Evolutionary conservation across 2,888 invertebrate species (phyloP), one percentile per base, ranked within the genome.

Genomic region (Bugula neritina): DNA sequence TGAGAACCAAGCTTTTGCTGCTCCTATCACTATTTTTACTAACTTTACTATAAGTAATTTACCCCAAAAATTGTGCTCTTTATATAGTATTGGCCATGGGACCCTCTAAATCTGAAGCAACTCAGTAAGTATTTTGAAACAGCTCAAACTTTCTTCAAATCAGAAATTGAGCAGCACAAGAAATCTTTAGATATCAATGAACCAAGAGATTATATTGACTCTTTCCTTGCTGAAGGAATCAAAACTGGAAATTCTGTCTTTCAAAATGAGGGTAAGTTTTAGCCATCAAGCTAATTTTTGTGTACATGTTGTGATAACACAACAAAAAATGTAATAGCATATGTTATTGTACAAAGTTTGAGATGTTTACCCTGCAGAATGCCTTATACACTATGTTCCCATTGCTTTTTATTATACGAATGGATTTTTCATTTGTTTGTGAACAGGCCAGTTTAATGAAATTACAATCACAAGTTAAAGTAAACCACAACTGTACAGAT

Each of bases 181-280:
- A 25, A n/a, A 13, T 25, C 27, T 31, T 3, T 69, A 25, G 69
- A 69, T 35, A n/a, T 69, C 25, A 25, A 69, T 35, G n/a, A 35
- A 13, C 69, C 69, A 13, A 31, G 31, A 21, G 69, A 69, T n/a
- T 69, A n/a, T 29, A 69, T 69, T n/a, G 69, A 69, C n/a, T 5
- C 69, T 21, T 69, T n/a, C 27, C 69, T 69, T 5, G 35, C 25
- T n/a, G 69, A 69, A 25, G 55, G 55, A 23, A 55, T 55, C 23
- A 55, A 55, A 55, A 55, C 55, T 17, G 55, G 55, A n/a, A 55
- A n/a, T n/a, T 5, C 55, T n/a, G 5, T 55, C 55, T 55, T 55
- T 55, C 3, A 17, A 5, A 25, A 55, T 55, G 55, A 55, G 23
- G 55, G 55, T 55, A 55, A n/a, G 55, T 17, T 43, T 17, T 10